Conservation (phyloP, 1,140 invertebrate genomes). For the Cherax destructor region DNA sequence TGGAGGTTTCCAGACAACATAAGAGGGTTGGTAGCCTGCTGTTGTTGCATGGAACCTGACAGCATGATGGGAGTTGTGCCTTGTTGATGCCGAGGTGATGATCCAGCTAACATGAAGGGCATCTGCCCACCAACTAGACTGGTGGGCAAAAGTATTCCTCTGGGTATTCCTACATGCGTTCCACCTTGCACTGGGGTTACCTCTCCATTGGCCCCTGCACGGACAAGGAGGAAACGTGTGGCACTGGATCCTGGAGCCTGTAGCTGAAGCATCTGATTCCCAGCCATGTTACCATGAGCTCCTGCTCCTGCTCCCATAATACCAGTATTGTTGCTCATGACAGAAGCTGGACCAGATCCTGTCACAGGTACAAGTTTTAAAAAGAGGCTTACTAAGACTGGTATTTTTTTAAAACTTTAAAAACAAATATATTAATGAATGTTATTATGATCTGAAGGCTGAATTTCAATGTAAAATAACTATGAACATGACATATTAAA, state of each 20-base stretch:
- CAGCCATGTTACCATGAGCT: neutral
- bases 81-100: neutral
- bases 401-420: too few species aligned
- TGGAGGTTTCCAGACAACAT: neutral
- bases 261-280: conserved; percentile 34
- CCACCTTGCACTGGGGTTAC: neutral
- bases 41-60: neutral
- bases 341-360: neutral
- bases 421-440: too few species aligned
- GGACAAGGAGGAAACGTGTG: conserved; percentile 26
- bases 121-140: conserved; percentile 4
- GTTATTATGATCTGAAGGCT: too few species aligned
- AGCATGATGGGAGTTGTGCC: neutral
- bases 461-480: too few species aligned
- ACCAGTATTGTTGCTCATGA: neutral
- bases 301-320: neutral
- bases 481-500: too few species aligned
- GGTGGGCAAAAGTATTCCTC: neutral
- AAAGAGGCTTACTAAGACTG: too few species aligned
- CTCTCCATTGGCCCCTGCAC: neutral
- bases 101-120: neutral
- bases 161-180: neutral
- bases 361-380: neutral
- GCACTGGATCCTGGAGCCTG: conserved; percentile 17
- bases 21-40: neutral